Conservation (phyloP, 2,888 invertebrate species). For the Heliconius charithonia region DNA sequence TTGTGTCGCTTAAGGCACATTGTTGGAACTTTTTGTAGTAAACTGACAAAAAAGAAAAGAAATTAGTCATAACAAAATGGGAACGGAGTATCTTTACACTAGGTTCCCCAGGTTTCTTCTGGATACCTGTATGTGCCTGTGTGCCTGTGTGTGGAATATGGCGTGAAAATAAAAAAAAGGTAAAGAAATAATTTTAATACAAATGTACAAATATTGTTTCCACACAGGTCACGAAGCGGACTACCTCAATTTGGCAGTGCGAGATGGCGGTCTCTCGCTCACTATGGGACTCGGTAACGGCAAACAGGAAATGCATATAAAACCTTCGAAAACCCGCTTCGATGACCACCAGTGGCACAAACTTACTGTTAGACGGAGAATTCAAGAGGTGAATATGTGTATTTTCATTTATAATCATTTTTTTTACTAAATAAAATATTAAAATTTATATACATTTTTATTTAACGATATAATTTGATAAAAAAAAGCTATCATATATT, state of each 20-base stretch:
- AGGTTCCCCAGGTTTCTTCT: not conserved
- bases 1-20: too few species aligned
- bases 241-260: conserved; percentile 93
- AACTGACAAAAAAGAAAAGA: too few species aligned
- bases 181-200: not conserved
- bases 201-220: conserved; percentile 49
- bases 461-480: too few species aligned
- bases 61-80: too few species aligned
- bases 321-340: conserved; percentile 93
- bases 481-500: too few species aligned
- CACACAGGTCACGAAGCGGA: conserved; percentile 92
- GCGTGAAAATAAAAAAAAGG: not conserved
- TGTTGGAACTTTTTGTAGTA: too few species aligned
- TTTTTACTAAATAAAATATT: not conserved
- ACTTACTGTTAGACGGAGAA: conserved; percentile 93
- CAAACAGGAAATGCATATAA: conserved; percentile 94
- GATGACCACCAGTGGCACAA: conserved; percentile 99
- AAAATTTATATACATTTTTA: too few species aligned
- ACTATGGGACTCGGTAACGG: conserved; percentile 96
- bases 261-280: conserved; percentile 94
- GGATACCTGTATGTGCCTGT: too few species aligned
- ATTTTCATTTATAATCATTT: not conserved
- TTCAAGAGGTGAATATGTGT: conserved; percentile 89
- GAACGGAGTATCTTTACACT: not conserved
- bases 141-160: too few species aligned